phyloP scores from a whole-genome alignment of 2,113 vertebrate genomes.

The Actenoides hombroni region DNA sequence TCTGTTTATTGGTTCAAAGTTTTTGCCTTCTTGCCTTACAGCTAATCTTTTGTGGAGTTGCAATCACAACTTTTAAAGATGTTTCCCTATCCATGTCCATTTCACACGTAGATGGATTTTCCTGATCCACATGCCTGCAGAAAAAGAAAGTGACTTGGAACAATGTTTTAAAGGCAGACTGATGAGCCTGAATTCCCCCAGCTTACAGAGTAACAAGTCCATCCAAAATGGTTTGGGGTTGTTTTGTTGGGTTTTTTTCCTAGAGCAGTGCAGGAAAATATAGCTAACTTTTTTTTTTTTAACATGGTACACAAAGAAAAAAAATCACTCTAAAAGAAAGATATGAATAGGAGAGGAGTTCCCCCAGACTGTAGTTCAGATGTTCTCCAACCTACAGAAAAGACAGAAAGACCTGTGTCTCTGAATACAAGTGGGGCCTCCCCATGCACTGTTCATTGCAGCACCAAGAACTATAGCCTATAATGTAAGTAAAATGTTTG shows the following conservation, averaged over 20 bases:
- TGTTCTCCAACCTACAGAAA: neutral
- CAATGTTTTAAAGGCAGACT: neutral
- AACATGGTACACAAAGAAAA: neutral
- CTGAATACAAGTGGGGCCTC: accelerated
- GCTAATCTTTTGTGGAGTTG: neutral
- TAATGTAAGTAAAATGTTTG: neutral
- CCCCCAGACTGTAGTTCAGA: neutral
- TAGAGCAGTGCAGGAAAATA: neutral
- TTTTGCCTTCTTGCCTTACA: neutral
- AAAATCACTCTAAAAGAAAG: neutral
- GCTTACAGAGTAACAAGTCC: accelerated
- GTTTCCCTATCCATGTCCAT: neutral
- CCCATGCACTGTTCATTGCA: neutral
- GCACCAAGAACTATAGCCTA: neutral
- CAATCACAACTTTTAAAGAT: neutral
- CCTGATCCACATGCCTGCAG: neutral
- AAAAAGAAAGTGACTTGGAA: neutral
- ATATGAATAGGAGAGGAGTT: neutral
- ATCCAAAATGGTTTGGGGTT: neutral
- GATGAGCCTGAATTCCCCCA: neutral
- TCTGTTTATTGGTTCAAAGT: neutral
- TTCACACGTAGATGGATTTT: neutral
- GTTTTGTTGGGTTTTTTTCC: neutral
- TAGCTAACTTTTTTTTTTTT: neutral
- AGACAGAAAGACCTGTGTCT: neutral